Conservation (phyloP, 2,888 invertebrate genomes). For the Taphrorychus bicolor region DNA sequence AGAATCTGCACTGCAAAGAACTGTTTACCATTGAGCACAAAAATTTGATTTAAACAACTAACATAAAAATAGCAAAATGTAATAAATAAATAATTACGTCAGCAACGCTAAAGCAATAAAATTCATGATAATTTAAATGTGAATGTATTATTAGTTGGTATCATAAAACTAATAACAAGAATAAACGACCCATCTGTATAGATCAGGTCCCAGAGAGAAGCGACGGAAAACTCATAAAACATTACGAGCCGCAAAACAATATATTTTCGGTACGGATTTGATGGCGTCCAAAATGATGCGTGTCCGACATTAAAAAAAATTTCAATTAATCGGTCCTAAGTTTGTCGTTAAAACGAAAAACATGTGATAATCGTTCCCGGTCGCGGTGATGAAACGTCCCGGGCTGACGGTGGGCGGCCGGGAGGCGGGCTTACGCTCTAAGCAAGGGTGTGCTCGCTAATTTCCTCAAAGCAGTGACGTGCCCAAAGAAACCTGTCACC, state of each 20-base stretch:
- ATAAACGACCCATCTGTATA: too few relatives aligned
- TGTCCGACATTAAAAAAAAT: background rate
- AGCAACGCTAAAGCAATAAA: too few relatives aligned
- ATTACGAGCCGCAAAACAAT: background rate
- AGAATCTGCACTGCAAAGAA: too few relatives aligned
- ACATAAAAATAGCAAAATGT: too few relatives aligned
- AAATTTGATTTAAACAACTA: too few relatives aligned
- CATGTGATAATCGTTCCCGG: background rate
- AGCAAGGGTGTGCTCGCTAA: slow-evolving; percentile 16
- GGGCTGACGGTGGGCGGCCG: slow-evolving; percentile 28
- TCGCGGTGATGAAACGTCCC: slow-evolving; percentile 13
- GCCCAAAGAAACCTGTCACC: too few relatives aligned
- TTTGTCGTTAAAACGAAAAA: background rate
- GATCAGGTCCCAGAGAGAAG: too few relatives aligned
- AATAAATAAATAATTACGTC: too few relatives aligned
- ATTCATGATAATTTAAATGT: too few relatives aligned
- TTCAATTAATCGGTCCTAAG: background rate
- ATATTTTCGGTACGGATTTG: background rate
- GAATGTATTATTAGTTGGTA: too few relatives aligned
- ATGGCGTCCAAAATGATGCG: background rate
- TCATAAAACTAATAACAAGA: too few relatives aligned
- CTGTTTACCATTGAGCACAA: too few relatives aligned
- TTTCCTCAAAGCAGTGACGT: background rate
- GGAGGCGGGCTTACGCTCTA: slow-evolving; percentile 24
- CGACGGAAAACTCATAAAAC: background rate